Base-by-base conservation (phyloP, 2,888 invertebrate species). In the Linyphia triangularis region DNA sequence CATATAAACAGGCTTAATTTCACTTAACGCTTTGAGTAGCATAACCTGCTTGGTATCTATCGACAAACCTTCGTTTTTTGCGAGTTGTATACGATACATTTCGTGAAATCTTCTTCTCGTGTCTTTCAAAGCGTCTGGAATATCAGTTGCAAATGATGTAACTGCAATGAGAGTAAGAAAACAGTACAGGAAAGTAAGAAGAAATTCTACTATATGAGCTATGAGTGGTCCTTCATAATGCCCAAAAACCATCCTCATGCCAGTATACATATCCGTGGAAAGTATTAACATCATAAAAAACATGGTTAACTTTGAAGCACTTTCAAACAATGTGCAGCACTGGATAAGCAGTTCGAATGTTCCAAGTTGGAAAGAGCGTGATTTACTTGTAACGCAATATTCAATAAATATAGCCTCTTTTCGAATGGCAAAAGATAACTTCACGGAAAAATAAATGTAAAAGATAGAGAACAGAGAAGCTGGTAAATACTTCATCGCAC, bases 1-100 rank as follows among this genome's bases (percentile, higher is more conserved):
- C 43, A 72, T 26, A 72, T 72, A 22, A 16, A 72, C 40, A 43
- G 72, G 43, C 37, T 26, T 26, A 0, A 72, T 37, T 37, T 72
- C 72, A 24, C 72, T 37, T 10, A 72, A 5, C 24, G 24, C 72
- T 40, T 43, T 72, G 13, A 72, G 28, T 24, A 72, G 5, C 43
- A 43, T 19, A 0, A 72, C 19, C 16, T 28, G 3, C 16, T 72
- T 26, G 7, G 33, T 19, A 69, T 33, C 19, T 19, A 33, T n/a
- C 1, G 9, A 19, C n/a, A 6, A 19, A 24, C 43, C 19, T n/a
- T 22, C 19, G 10, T 24, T 24, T 1, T 13, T 40, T 7, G 40
- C 24, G 1, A 72, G 72, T 43, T 37, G 22, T 9, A 10, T 43
- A 7, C 72, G 24, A 40, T 43, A 43, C 24, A 43, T 3, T 24